Base-by-base conservation (phyloP, 2,797 vertebrate genomes). In the Notolabrus celidotus region DNA sequence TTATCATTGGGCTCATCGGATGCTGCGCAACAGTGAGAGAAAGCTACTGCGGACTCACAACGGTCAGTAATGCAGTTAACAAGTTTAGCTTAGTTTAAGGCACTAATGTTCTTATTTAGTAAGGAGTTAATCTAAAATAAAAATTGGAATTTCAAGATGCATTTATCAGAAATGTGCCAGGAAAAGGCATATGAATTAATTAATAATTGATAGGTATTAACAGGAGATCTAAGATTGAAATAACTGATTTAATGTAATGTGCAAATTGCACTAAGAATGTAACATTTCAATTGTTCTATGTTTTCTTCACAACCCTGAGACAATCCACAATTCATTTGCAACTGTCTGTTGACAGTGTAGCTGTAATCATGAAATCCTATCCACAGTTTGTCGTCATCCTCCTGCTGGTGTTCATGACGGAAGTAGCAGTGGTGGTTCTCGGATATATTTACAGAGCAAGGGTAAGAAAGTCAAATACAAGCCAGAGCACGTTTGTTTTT, bases 371-470 rank as follows among this genome's bases (percentile, higher is more conserved):
- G 92, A 29, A 85, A 79, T 94, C 92, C 20, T 27, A 80, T 80
- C 75, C 43, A 19, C 93, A 99, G 97, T 99, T 99, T 93, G 96
- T 97, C 74, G 88, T 96, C 92, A 97, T 99, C 84, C 94, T 99
- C 12, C 92, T 98, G 80, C 86, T 99, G 95, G 97, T 99, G 83
- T 98, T 99, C 86, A 88, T 97, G 85, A 97, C 97, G 0, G 97
- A 99, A 92, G 96, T 97, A 39, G 96, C 96, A 6, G 96, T 98
- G 0, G 97, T 98, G 66, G 95, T 98, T 86, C 95, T 99, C 9
- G 97, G 97, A 75, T 99, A 98, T 38, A 91, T 99, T 91, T 99
- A 98, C 93, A 96, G 97, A 96, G 96, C 97, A 80, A 98, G 98
- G 96, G 97, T 98, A 87, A 92, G 80, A 31, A 74, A 62, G 19